These are phyloP conservation scores for Clinocottus analis DNA, from an alignment of 2,113 vertebrate genomes.

Conservation along the genomic window DNA sequence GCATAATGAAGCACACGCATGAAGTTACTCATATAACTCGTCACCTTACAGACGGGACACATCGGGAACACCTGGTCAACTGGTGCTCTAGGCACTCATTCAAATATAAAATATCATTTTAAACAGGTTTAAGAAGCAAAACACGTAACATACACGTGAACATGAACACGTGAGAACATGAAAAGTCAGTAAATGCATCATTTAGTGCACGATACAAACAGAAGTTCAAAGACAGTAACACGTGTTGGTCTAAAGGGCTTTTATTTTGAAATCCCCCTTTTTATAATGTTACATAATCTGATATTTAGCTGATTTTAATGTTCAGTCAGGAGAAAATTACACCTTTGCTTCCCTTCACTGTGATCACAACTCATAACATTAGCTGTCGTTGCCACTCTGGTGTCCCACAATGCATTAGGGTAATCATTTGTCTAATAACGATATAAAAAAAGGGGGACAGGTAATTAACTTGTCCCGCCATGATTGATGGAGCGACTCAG, in stretches of 20 bases:
- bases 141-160: too few relatives aligned
- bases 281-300: neutral
- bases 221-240: neutral
- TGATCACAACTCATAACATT: neutral
- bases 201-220: neutral
- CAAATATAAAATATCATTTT: neutral
- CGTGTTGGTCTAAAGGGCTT: neutral
- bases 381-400: neutral
- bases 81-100: neutral
- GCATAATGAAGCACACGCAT: neutral
- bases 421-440: neutral
- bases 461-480: constrained; percentile 3
- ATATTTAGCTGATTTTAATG: neutral
- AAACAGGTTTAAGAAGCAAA: neutral
- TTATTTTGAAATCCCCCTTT: constrained; percentile 8
- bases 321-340: neutral
- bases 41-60: neutral
- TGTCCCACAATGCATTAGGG: neutral
- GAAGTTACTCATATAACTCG: neutral
- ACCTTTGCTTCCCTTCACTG: neutral
- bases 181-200: neutral
- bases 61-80: neutral
- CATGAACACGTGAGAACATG: neutral
- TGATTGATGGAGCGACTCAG: constrained; percentile 24
- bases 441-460: neutral